phyloP scores from a whole-genome alignment of 2,113 vertebrate genomes.

The Penelope pileata region DNA sequence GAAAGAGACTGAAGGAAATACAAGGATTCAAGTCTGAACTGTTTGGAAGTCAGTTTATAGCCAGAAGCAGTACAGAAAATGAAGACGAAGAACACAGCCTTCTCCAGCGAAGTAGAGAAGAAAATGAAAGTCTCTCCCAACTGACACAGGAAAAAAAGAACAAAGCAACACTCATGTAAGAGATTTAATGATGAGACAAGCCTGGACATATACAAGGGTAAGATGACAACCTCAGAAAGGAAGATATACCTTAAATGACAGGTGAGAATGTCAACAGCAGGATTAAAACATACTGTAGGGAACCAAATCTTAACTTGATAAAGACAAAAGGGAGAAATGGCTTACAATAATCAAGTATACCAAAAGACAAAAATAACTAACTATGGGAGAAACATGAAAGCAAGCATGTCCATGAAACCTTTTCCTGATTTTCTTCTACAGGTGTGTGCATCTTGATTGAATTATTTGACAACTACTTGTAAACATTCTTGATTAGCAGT shows the following conservation, averaged over 20 bases:
- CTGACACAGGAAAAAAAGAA: too few relatives aligned
- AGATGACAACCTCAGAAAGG: not conserved
- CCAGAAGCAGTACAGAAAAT: not conserved
- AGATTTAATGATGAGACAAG: not conserved
- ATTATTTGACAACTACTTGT: not conserved
- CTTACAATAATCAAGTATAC: not conserved
- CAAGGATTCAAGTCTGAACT: too few relatives aligned
- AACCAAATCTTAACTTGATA: not conserved
- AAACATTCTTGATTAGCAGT: not conserved
- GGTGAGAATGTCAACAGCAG: not conserved
- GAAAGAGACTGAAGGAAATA: not conserved
- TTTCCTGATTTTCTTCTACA: too few relatives aligned
- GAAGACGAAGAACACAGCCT: not conserved
- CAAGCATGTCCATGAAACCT: not conserved
- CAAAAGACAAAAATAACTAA: not conserved
- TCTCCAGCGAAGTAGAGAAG: not conserved
- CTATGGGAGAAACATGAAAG: not conserved
- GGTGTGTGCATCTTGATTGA: not conserved
- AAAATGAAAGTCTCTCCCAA: not conserved
- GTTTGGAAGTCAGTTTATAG: not conserved
- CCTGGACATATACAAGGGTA: not conserved
- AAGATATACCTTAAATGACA: not conserved
- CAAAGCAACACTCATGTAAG: not conserved
- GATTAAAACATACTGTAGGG: not conserved
- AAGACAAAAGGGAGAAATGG: not conserved